Conservation (phyloP, 1,140 invertebrate genomes). For the Diorhabda carinulata region DNA sequence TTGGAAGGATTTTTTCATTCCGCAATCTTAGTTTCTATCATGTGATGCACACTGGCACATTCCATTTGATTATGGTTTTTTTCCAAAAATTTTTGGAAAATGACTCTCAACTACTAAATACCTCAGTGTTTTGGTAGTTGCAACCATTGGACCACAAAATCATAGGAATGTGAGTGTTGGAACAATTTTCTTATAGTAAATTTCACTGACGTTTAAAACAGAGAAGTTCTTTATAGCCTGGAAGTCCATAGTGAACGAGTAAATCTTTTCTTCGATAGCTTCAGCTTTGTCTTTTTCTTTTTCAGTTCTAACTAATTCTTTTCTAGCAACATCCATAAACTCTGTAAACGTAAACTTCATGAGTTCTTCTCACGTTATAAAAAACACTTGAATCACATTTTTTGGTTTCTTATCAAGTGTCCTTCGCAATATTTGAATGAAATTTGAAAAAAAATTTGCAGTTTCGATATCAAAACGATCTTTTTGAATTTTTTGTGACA, state of each 20-base stretch:
- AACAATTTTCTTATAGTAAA: conserved; percentile 46
- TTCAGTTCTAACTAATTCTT: conserved; percentile 29
- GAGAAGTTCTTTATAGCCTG: conserved; percentile 46
- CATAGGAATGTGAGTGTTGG: conserved; percentile 5
- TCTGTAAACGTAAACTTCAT: not conserved
- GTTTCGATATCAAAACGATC: too few species aligned
- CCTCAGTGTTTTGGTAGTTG: conserved; percentile 41
- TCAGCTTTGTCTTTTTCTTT: conserved; percentile 33
- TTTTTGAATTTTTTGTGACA: too few species aligned
- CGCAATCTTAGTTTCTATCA: conserved; percentile 19
- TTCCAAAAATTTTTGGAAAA: conserved; percentile 47
- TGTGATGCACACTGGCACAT: conserved; percentile 43
- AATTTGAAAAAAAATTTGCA: too few species aligned
- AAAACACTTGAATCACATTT: too few species aligned
- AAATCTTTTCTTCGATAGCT: conserved; percentile 20
- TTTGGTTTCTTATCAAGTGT: too few species aligned
- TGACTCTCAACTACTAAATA: conserved; percentile 35
- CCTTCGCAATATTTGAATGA: too few species aligned
- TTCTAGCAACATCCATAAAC: conserved; percentile 27
- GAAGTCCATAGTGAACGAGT: conserved; percentile 40
- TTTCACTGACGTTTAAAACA: conserved; percentile 40
- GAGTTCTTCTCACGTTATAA: too few species aligned
- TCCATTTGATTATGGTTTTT: conserved; percentile 49
- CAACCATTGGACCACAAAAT: conserved; percentile 12
- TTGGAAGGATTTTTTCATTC: not conserved